Percentiles rank a stretch among this genome's conserved stretches.
Conservation (phyloP, 2,797 vertebrate genomes). For the Emys orbicularis region DNA sequence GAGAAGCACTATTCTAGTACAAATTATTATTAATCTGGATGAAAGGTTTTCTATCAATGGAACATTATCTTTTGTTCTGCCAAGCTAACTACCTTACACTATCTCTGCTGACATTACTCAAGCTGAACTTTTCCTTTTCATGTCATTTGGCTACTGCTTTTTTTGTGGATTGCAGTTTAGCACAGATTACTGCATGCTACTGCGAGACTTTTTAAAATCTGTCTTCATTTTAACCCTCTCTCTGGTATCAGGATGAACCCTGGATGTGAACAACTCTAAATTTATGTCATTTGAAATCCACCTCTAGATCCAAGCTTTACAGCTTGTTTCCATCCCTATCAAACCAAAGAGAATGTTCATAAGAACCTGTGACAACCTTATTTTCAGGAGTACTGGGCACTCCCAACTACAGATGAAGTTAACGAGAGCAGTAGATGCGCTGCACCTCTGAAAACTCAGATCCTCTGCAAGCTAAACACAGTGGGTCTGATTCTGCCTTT, state of each 20-base stretch:
- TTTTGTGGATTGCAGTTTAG: not conserved
- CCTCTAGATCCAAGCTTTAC: not conserved
- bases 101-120: not conserved
- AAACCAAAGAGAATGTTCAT: not conserved
- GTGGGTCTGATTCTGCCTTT: not conserved
- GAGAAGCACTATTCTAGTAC: not conserved
- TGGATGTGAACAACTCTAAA: not conserved
- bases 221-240: not conserved
- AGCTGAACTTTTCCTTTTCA: not conserved
- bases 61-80: not conserved
- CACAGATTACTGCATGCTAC: no score
- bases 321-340: not conserved
- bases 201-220: not conserved
- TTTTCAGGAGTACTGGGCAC: not conserved
- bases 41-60: not conserved
- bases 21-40: not conserved
- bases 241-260: not conserved
- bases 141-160: not conserved
- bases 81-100: not conserved
- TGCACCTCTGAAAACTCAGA: not conserved
- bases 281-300: not conserved
- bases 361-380: not conserved
- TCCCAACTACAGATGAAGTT: not conserved
- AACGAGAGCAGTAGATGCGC: not conserved
- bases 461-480: not conserved